These are phyloP conservation scores for Ylistrum balloti DNA, from an alignment of 1,140 invertebrate species.

Conservation along the genomic window DNA sequence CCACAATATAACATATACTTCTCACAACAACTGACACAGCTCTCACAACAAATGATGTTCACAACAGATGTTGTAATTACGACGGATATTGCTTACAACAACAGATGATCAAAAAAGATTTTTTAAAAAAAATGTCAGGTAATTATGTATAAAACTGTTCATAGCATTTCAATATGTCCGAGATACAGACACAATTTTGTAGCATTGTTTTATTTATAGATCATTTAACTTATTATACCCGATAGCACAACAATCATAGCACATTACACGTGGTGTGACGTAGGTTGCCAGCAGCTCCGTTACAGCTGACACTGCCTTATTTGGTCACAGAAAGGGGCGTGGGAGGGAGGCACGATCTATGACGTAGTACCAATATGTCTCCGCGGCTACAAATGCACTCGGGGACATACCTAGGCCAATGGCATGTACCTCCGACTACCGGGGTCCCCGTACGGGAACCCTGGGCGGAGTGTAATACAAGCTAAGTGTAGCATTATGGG, in stretches of 20 bases:
- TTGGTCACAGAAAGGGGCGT: slow-evolving; percentile 10
- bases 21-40: too few species aligned
- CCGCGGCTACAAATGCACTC: neutral
- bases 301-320: slow-evolving; percentile 10
- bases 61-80: too few species aligned
- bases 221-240: slow-evolving; percentile 17
- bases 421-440: neutral
- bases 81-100: too few species aligned
- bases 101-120: too few species aligned
- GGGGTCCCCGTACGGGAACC: neutral
- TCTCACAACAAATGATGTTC: too few species aligned
- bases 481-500: neutral
- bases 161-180: too few species aligned
- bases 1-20: too few species aligned
- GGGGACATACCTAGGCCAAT: neutral
- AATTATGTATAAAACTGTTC: too few species aligned
- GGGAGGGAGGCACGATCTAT: neutral
- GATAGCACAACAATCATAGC: neutral
- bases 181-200: neutral
- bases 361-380: neutral
- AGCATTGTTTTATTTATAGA: neutral
- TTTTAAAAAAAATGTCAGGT: too few species aligned
- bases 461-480: neutral
- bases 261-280: neutral
- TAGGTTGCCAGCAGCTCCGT: neutral